Base-by-base conservation (phyloP, 2,797 vertebrate species). In the Helicolenus hilgendorfi region DNA sequence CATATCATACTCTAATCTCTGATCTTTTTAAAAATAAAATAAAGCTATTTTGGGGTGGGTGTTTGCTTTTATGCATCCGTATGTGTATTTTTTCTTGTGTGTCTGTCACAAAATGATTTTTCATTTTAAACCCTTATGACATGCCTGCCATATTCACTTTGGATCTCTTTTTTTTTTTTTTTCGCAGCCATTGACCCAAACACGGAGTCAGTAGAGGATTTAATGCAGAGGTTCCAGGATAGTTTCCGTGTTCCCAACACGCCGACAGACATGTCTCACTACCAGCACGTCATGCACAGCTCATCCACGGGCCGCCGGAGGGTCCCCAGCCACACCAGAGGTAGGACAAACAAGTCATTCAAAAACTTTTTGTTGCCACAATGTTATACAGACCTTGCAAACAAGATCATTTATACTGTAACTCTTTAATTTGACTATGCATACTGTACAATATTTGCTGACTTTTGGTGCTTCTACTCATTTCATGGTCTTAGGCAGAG, bases 161-260 rank as follows among this genome's bases (percentile, higher is more conserved):
- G 60, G 38, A 63, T 89, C 75, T 88, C 62, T 93, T n/a, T 87
- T 55, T 55, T n/a, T 10, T 10, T 53, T 45, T 45, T 91, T 91
- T 11, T 9, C 88, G 26, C 92, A 99, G 98, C 95, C 33, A 91
- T 98, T 26, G 98, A 98, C 90, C 97, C 97, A 77, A 97, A 98
- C 7, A 98, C 98, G 49, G 98, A 99, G 93, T 98, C 98, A 0
- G 98, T 99, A 77, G 99, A 99, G 88, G 98, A 98, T 92, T 96
- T 99, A 96, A 98, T 99, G 98, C 98, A 98, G 97, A 98, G 98
- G 93, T 99, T 99, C 97, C 99, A 99, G 96, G 98, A 99, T 94
- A 98, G 98, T 88, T 99, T 99, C 94, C 98, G 98, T 33, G 98
- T 98, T 56, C 94, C 96, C 90, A 99, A 98, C 96, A 98, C 98